Conservation (phyloP, 2,113 vertebrate species). For the Myanophis thanlyinensis region DNA sequence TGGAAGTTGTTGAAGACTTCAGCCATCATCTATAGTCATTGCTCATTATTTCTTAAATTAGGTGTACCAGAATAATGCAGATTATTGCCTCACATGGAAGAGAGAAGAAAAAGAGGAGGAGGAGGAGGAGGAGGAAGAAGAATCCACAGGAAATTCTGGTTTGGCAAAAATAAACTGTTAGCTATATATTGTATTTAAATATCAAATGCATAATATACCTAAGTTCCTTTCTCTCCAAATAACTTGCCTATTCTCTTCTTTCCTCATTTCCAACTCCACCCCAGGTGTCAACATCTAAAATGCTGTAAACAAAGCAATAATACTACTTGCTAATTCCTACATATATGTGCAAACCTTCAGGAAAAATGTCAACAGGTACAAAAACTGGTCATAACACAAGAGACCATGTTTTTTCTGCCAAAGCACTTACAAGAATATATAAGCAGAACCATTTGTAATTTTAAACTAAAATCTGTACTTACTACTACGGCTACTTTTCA, state of each 20-base stretch:
- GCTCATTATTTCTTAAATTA: constrained; percentile 7
- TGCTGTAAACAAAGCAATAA: not conserved
- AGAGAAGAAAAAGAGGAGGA: not conserved
- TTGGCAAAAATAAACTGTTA: constrained; percentile 31
- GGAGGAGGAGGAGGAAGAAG: constrained; percentile 7
- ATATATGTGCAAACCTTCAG: not conserved
- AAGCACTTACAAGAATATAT: not conserved
- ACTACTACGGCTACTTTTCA: not conserved
- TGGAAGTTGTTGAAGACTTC: constrained; percentile 15
- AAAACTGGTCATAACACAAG: not conserved
- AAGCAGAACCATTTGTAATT: not conserved
- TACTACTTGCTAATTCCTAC: not conserved
- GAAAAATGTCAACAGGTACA: not conserved
- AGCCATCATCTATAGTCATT: constrained; percentile 20
- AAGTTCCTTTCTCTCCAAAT: not conserved
- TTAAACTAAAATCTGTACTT: not conserved
- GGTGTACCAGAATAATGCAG: not conserved
- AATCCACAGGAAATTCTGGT: not conserved
- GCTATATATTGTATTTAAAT: constrained; percentile 16
- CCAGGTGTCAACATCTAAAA: not conserved
- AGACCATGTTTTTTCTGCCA: not conserved
- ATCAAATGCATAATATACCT: not conserved
- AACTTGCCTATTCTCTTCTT: not conserved
- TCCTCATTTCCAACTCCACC: not conserved
- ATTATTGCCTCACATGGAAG: not conserved